Base-by-base conservation (phyloP, 2,888 invertebrate species). In the Drosophila rubida region DNA sequence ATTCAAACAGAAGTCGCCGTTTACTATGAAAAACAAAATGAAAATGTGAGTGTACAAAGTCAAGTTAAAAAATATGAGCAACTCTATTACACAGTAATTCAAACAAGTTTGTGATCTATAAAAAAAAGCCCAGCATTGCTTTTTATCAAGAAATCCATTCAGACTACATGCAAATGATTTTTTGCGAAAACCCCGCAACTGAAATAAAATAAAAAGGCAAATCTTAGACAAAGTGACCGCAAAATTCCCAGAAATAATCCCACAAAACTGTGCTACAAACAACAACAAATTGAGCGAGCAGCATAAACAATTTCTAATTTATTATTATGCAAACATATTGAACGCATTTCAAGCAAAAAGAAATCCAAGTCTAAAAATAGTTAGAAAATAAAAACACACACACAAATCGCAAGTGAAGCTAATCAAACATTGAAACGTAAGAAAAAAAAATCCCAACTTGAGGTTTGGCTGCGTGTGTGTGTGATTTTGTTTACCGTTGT, bases 261-360 rank as follows among this genome's bases (percentile, higher is more conserved):
- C 82, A 55, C 60, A 85, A 82, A 82, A 82, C 87, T 82, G 79
- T 82, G 82, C 87, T 85, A 82, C 69, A 30, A 42, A 41, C 27
- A 41, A 37, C 6, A 50, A 50, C 11, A 50, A 37, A 49, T 13
- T 8, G 4, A 8, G 13, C 9, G 4, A 22, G n/a, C 25, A 4
- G 16, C 4, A 50, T 51, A 53, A 53, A 53, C 51, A 51, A 51
- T 41, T 19, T 13, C 13, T 37, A 37, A 37, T 50, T 30, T 51
- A 53, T 30, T 51, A 53, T 53, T 53, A 53, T 41, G 51, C 54
- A 54, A 54, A 54, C 54, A 32, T 39, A 37, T 37, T 37, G 13
- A 37, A 37, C 13, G 13, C 13, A 14, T 27, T 51, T 32, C 32
- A 11, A 32, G 32, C n/a, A 16, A 8, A 49, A 41, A 42, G 58